A percentile compares a stretch with the other conserved stretches of the same genome.
Conservation (phyloP, 2,113 vertebrate genomes). For the Corythornis vintsioides region DNA sequence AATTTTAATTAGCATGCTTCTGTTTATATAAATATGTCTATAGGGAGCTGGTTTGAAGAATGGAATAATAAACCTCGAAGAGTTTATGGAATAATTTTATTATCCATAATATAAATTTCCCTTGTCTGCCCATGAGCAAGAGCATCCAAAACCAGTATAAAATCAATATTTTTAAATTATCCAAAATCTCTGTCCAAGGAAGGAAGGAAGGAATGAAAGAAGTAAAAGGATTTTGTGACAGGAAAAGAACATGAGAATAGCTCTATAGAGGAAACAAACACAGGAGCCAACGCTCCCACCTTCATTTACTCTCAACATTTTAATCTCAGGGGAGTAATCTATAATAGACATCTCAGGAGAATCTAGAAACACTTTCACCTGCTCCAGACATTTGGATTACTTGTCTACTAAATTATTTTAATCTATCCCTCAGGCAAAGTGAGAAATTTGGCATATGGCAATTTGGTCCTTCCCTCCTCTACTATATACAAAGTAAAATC, state of each 20-base stretch:
- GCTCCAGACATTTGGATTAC: background rate
- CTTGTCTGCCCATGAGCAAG: conserved; percentile 14
- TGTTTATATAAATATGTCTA: conserved; percentile 46
- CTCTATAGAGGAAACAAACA: background rate
- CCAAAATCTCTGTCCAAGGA: background rate
- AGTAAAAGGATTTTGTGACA: background rate
- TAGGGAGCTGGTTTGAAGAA: conserved; percentile 29
- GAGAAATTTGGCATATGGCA: conserved; percentile 21
- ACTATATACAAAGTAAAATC: background rate
- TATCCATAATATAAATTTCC: conserved; percentile 11
- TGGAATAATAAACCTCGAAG: conserved; percentile 18
- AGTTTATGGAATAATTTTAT: conserved; percentile 19
- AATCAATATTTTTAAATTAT: conserved; percentile 17
- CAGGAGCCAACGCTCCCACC: background rate
- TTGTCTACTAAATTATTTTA: conserved; percentile 25
- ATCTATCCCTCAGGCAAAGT: background rate
- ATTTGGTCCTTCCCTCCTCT: background rate
- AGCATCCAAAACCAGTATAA: background rate
- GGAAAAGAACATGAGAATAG: background rate
- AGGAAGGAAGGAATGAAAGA: too few species aligned
- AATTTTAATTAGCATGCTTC: conserved; percentile 58
- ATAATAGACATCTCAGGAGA: background rate
- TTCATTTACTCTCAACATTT: background rate
- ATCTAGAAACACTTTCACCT: conserved; percentile 17
- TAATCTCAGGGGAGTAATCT: background rate